Percentiles rank a stretch among this genome's conserved stretches.
These are phyloP conservation scores for Xestoiulus laeticollis DNA, from an alignment of 2,888 invertebrate genomes.

Conservation along the genomic window DNA sequence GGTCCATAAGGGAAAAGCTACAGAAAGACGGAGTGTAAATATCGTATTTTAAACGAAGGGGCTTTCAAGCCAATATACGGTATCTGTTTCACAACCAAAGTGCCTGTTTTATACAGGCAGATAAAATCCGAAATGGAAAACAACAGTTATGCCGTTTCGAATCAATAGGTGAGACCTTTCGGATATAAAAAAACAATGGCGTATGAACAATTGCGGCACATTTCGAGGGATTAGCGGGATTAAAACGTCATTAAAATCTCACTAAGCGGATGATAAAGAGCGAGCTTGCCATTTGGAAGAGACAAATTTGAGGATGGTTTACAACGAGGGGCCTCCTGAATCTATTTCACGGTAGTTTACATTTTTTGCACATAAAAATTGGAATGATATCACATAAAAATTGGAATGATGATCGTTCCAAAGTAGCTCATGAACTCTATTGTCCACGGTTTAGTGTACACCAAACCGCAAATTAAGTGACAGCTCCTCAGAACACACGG, in stretches of 20 bases:
- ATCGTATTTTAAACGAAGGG: neutral
- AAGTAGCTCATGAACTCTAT: no score
- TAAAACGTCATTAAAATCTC: neutral
- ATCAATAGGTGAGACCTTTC: neutral
- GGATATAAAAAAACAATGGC: neutral
- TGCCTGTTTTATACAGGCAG: neutral
- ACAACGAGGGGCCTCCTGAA: no score
- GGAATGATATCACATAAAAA: no score
- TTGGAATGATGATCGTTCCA: no score
- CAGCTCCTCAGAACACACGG: no score
- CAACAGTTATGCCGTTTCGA: neutral
- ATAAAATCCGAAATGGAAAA: neutral
- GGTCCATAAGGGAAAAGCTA: neutral
- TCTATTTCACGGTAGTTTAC: no score
- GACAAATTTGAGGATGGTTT: no score
- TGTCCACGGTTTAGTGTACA: no score
- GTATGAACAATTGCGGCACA: neutral
- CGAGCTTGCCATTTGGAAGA: no score
- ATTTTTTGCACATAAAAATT: no score
- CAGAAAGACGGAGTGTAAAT: neutral
- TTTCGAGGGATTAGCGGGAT: neutral
- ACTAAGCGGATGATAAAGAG: no score
- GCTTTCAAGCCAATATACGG: neutral
- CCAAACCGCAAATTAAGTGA: no score
- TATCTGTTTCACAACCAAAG: neutral